Percentiles rank a stretch among this genome's conserved stretches.
Conservation (phyloP, 2,797 vertebrate species). For the Poeciliopsis paucimaculata region DNA sequence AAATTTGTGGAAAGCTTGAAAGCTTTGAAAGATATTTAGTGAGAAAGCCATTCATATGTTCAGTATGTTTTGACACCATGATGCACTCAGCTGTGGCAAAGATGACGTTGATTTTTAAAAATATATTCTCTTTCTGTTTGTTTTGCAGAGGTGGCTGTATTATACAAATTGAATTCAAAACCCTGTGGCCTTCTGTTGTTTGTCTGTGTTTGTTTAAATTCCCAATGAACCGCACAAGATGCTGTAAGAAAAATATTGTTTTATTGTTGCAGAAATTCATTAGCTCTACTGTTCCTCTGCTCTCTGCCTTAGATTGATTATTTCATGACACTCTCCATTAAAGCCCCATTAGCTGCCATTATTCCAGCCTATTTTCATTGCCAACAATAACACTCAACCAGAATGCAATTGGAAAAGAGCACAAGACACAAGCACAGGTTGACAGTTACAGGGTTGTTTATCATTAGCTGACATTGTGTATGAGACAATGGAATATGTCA, state of each 20-base stretch:
- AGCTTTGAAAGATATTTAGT: background rate
- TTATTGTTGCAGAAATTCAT: slow-evolving; percentile 63
- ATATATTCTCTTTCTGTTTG: slow-evolving; percentile 29
- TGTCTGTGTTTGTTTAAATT: slow-evolving; percentile 39
- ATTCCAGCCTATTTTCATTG: slow-evolving; percentile 69
- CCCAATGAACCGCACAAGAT: slow-evolving; percentile 40
- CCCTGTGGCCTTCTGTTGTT: slow-evolving; percentile 30
- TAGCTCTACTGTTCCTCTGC: slow-evolving; percentile 52
- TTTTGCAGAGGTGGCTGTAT: slow-evolving; percentile 27
- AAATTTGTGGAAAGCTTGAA: background rate
- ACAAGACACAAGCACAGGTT: slow-evolving; percentile 51
- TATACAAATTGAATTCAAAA: slow-evolving; percentile 47
- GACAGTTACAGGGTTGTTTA: slow-evolving; percentile 75
- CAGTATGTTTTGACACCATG: slow-evolving; percentile 16
- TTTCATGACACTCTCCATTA: slow-evolving; percentile 76
- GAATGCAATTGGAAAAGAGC: slow-evolving; percentile 51
- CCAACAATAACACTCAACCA: slow-evolving; percentile 67
- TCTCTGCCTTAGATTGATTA: slow-evolving; percentile 69
- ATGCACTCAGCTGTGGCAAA: slow-evolving; percentile 14
- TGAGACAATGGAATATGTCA: slow-evolving; percentile 67
- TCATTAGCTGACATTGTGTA: slow-evolving; percentile 73
- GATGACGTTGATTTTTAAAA: slow-evolving; percentile 30
- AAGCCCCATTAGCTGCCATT: slow-evolving; percentile 76
- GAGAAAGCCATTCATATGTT: background rate
- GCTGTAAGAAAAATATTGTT: slow-evolving; percentile 55